Evolutionary conservation across 2,113 vertebrate genomes (phyloP), one percentile per base, ranked within the genome.

Genomic region (Balaeniceps rex): DNA sequence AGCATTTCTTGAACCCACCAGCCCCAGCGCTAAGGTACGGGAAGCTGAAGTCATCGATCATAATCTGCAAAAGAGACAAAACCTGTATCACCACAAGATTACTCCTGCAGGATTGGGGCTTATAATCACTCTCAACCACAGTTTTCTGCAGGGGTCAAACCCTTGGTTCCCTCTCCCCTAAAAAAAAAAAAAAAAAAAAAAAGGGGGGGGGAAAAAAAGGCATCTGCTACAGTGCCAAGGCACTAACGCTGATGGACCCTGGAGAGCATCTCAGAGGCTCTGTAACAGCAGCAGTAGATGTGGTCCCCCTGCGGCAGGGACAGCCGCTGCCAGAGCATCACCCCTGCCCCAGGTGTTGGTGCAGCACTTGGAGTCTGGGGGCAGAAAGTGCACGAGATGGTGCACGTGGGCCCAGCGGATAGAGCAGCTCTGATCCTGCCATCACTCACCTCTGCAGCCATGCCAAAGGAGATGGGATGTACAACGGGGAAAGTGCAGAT

Each of bases 401-500:
- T 15, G 12, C 28, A 22, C 1, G 4, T 11, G 51, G 18, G 66
- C 34, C 19, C 44, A 33, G 58, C 6, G 4, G 75, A 26, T 1
- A 42, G 7, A 49, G 69, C 51, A 33, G 31, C 63, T 34, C 61
- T n/a, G 47, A 0, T 34, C 33, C 71, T 64, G 34, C 52, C 52
- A 14, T 17, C 33, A 6, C 46, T 38, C 70, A 23, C 54, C 76
- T 63, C 60, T 31, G 38, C 61, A 66, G 71, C 57, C 42, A 8
- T 4, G 12, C 19, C 47, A 11, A 24, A 46, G 52, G 34, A 83
- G 33, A 7, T 4, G 49, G 58, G 63, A 55, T 3, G 31, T 2
- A 10, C 16, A 17, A 11, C 0, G 0, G n/a, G 19, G 12, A 34
- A 65, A 47, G 23, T 2, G 36, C 52, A 76, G 63, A 9, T 1